Evolutionary conservation across 2,888 invertebrate species (phyloP), one percentile per base, ranked within the genome.

Genomic region (Melanostoma mellinum): DNA sequence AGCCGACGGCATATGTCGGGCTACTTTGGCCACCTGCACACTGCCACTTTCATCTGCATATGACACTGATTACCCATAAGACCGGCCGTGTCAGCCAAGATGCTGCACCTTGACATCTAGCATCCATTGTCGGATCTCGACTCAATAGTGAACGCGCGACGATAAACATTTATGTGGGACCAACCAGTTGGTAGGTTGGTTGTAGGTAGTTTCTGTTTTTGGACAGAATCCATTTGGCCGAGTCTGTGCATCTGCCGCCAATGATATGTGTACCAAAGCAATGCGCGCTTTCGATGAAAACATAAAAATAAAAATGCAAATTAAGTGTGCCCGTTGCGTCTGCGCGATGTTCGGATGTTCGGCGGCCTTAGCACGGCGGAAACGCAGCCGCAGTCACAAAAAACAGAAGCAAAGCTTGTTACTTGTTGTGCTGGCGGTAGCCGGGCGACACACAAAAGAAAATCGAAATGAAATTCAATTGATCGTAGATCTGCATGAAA

Each of bases 301-400:
- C 89, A 89, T 89, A 89, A 88, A 89, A 89, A 89, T 89, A 89
- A 89, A 89, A 89, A 89, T 89, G 89, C 89, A 89, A 89, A 89
- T 89, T 88, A 88, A 87, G 87, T 55, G 76, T 61, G 67, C 68
- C 65, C 55, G 76, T 87, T 86, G 87, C 87, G 87, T 87, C 38
- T 1, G 20, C 20, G 20, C 20, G 20, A 20, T 20, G 20, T 20
- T 20, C 20, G 20, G 20, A 20, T 20, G 60, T 40, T 36, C n/a
- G 2, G 38, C 38, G 20, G 20, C 20, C 20, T 20, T 53, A 6
- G 20, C 35, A n/a, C 87, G 87, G 86, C 87, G 86, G n/a, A 52
- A 55, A 80, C 73, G 61, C 80, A 73, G 42, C n/a, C 65, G n/a
- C n/a, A 48, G 30, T n/a, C 33, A 30, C 35, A 50, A 30, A 44